phyloP scores from a whole-genome alignment of 2,113 vertebrate genomes.

The Notarius lentiginosus region DNA sequence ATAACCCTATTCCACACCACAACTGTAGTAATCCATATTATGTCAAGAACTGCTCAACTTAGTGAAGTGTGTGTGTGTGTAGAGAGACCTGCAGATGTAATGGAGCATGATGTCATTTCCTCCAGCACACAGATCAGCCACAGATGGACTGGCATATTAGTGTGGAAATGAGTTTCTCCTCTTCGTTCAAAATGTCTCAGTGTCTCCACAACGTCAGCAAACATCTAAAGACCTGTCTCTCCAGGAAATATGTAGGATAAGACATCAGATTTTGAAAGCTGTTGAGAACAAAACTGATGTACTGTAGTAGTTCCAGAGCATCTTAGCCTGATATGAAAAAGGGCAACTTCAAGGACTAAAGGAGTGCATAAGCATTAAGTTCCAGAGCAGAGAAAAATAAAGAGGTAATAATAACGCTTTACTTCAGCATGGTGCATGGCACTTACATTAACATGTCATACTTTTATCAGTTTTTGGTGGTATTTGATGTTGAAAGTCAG shows the following conservation, averaged over 20 bases:
- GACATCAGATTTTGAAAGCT: neutral
- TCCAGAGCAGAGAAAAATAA: neutral
- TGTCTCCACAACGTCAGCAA: neutral
- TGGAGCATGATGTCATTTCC: conserved; percentile 1
- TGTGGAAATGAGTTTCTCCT: neutral
- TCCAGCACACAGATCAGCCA: conserved; percentile 18
- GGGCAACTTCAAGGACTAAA: neutral
- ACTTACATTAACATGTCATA: neutral
- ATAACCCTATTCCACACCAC: no score
- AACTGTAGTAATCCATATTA: no score
- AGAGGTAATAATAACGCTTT: neutral
- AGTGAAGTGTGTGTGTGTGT: neutral
- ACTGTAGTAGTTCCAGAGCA: neutral
- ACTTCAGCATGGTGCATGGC: neutral
- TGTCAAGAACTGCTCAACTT: no score
- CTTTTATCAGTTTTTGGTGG: neutral
- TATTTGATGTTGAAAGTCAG: neutral
- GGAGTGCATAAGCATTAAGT: neutral
- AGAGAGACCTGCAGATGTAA: neutral
- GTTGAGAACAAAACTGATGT: neutral
- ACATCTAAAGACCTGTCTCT: neutral
- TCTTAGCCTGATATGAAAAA: neutral
- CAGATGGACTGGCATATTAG: conserved; percentile 17
- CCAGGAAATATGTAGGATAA: neutral
- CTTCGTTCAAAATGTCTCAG: neutral